Base-by-base conservation (phyloP, 2,797 vertebrate genomes). In the Hippopotamyrus pictus region DNA sequence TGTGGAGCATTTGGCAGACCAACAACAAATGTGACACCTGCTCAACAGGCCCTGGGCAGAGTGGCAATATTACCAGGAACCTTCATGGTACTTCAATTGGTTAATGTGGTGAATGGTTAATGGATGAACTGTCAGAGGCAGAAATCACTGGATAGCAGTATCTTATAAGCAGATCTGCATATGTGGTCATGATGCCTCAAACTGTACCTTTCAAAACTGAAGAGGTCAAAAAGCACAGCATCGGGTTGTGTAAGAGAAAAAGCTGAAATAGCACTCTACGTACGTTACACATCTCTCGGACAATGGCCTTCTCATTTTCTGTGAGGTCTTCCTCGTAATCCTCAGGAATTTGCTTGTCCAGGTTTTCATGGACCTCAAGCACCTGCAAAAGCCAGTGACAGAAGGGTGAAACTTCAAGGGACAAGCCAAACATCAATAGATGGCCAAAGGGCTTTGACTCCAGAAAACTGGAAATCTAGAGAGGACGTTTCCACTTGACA, bases 261-360 rank as follows among this genome's bases (percentile, higher is more conserved):
- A 25, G 29, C 33, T 48, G 37, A 54, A 79, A 79, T 69, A 50
- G 59, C 11, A 69, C 37, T 33, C 37, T 19, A 91, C 96, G 95
- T 95, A 99, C 98, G 73, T 98, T 99, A 94, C 98, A 99, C 98
- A 99, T 99, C 94, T 99, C 97, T 7, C 97, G 97, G 90, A 99
- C 97, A 0, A 99, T 98, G 8, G 97, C 97, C 94, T 98, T 98
- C 95, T 99, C 98, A 90, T 98, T 97, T 92, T 98, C 97, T 19
- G 97, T 99, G 90, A 98, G 95, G 93, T 97, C 97, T 91, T 98
- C 97, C 90, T 97, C 96, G 2, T 97, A 97, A 93, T 95, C 97
- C 93, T 97, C 96, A 22, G 96, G 95, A 91, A 96, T 94, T 92
- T 97, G 96, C 88, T 96, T 96, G 93, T 97, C 97, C 93, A 98